Conservation (phyloP, 2,113 vertebrate species). For the Porphyrio hochstetteri region DNA sequence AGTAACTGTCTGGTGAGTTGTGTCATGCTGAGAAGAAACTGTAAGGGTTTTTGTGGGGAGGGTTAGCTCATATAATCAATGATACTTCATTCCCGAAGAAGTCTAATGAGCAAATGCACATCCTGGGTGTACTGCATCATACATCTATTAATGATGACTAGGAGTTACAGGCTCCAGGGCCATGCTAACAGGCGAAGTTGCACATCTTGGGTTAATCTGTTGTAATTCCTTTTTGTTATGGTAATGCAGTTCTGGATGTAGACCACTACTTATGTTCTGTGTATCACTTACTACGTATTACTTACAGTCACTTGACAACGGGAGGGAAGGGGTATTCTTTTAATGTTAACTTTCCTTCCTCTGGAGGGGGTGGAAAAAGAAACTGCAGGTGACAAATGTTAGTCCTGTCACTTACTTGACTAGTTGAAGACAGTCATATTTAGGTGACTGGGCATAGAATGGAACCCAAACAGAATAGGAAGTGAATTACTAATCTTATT, state of each 20-base stretch:
- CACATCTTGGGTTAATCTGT: neutral
- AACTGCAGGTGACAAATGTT: neutral
- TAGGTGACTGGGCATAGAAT: neutral
- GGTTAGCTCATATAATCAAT: neutral
- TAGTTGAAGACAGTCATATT: neutral
- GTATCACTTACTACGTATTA: neutral
- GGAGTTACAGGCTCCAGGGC: neutral
- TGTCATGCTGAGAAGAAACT: neutral
- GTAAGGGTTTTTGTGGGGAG: neutral
- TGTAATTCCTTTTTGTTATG: neutral
- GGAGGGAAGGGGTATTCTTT: neutral
- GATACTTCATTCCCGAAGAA: neutral
- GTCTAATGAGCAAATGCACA: neutral
- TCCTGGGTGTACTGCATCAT: neutral
- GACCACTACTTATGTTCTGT: neutral
- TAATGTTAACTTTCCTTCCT: neutral
- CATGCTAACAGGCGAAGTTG: neutral
- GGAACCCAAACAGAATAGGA: neutral
- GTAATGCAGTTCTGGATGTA: neutral
- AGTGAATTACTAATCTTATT: neutral
- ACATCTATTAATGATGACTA: neutral
- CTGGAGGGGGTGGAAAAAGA: neutral
- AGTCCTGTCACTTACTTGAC: neutral
- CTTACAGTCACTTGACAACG: neutral
- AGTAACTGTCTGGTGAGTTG: neutral